phyloP scores from a whole-genome alignment of 2,888 invertebrate species.

The Carcina quercana region DNA sequence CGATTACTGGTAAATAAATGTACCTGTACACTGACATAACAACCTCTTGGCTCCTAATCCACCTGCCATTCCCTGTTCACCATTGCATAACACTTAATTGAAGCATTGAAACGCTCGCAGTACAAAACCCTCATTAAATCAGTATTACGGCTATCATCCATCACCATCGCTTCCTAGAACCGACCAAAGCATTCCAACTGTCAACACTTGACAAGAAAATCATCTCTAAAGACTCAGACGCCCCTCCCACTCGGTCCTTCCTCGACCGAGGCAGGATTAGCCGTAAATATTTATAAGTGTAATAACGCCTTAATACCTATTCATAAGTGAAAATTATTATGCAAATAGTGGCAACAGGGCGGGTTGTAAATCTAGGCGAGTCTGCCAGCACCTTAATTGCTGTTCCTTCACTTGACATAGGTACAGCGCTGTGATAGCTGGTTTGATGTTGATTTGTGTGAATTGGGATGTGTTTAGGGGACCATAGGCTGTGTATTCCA shows the following conservation, averaged over 20 bases:
- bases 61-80: conserved; percentile 3
- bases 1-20: no score
- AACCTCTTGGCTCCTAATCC: conserved; percentile 3
- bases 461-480: conserved; percentile 21
- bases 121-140: conserved; percentile 50
- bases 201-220: conserved; percentile 56
- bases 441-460: conserved; percentile 33
- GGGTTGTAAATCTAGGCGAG: conserved; percentile 47
- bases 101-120: conserved; percentile 26
- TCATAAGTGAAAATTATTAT: conserved; percentile 74
- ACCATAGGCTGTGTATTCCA: no score
- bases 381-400: conserved; percentile 51
- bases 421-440: conserved; percentile 22
- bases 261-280: conserved; percentile 29
- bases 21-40: no score
- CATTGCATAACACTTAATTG: conserved; percentile 19
- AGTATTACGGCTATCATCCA: conserved; percentile 46
- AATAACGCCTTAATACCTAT: conserved; percentile 68
- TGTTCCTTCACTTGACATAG: conserved; percentile 23
- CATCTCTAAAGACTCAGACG: conserved; percentile 31
- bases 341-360: conserved; percentile 64
- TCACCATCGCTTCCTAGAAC: conserved; percentile 42
- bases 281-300: conserved; percentile 69
- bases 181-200: conserved; percentile 40
- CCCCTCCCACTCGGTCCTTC: conserved; percentile 44